phyloP scores from a whole-genome alignment of 2,888 invertebrate species.

The Fragum sueziense region DNA sequence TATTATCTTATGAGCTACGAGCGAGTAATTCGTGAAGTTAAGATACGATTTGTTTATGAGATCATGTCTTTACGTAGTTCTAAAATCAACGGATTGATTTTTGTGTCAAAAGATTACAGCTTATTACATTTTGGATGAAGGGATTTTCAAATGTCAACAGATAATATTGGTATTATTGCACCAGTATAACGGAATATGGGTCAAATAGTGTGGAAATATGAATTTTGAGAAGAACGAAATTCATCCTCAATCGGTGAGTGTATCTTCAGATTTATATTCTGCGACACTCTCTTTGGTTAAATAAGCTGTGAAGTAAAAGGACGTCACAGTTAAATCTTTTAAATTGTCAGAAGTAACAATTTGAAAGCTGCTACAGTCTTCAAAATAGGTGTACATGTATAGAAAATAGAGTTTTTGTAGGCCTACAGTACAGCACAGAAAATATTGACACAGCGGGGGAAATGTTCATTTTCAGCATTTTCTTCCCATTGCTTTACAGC shows the following conservation, averaged over 20 bases:
- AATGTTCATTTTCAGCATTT: neutral
- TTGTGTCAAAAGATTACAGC: neutral
- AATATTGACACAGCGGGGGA: too few species aligned
- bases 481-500: too few species aligned
- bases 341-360: too few species aligned
- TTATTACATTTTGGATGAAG: neutral
- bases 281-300: neutral
- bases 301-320: neutral
- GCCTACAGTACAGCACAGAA: neutral
- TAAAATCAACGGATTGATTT: neutral
- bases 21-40: too few species aligned
- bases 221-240: slow-evolving; percentile 11
- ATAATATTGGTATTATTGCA: neutral
- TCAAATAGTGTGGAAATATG: neutral
- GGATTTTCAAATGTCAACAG: neutral
- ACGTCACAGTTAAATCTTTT: too few species aligned
- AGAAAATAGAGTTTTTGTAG: neutral
- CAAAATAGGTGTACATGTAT: neutral
- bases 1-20: too few species aligned
- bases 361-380: neutral
- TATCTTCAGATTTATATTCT: neutral
- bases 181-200: neutral
- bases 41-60: too few species aligned
- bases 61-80: too few species aligned
- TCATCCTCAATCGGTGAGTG: neutral